A percentile compares a stretch with the other conserved stretches of the same genome.
phyloP scores from a whole-genome alignment of 2,797 vertebrate genomes.

The Muscicapa comitata region DNA sequence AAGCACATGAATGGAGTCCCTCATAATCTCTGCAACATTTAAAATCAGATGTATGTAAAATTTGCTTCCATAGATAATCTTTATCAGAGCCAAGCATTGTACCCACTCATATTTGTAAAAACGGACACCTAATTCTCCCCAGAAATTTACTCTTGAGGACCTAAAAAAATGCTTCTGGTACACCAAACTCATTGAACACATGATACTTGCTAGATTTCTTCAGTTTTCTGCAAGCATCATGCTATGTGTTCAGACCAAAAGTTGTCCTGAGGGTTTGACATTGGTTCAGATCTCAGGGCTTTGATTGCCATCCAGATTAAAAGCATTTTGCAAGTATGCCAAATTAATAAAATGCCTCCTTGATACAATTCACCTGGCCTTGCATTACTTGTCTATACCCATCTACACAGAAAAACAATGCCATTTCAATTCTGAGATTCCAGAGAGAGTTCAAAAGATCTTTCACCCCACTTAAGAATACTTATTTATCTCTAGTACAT shows the following conservation, averaged over 20 bases:
- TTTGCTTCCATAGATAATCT: neutral
- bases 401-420: constrained; percentile 6
- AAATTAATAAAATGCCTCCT: constrained; percentile 55
- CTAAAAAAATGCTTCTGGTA: neutral
- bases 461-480: neutral
- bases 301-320: constrained; percentile 54
- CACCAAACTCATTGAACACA: neutral
- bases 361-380: constrained; percentile 27
- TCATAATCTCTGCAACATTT: neutral
- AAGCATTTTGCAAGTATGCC: constrained; percentile 21
- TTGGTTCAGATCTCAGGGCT: constrained; percentile 38
- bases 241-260: neutral
- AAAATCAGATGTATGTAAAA: neutral
- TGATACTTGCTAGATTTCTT: neutral
- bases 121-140: neutral
- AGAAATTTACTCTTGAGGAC: neutral
- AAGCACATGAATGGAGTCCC: neutral
- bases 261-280: constrained; percentile 58
- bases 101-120: neutral
- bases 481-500: neutral
- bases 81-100: neutral
- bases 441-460: constrained; percentile 16
- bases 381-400: constrained; percentile 28
- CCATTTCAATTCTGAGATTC: constrained; percentile 17
- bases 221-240: constrained; percentile 8